A percentile compares a stretch with the other conserved stretches of the same genome.
phyloP scores from a whole-genome alignment of 2,888 invertebrate genomes.

The Blastobasis lacticolella region DNA sequence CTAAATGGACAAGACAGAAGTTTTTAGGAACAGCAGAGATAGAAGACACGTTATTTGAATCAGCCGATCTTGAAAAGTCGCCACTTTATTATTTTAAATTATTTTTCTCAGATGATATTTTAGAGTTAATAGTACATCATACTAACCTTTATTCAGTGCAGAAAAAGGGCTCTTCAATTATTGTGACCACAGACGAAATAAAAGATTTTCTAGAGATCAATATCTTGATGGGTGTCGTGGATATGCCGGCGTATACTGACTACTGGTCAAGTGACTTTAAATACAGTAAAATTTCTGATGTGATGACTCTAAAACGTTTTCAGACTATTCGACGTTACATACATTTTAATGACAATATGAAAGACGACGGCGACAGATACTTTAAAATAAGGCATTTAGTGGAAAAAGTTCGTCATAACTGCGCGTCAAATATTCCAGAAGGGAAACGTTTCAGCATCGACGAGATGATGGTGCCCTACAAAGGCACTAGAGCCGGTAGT shows the following conservation, averaged over 20 bases:
- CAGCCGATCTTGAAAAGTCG: no score
- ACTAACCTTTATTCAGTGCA: not conserved
- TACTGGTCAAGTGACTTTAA: conserved; percentile 6
- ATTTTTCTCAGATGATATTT: not conserved
- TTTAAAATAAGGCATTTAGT: not conserved
- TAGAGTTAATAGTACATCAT: not conserved
- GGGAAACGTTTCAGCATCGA: conserved; percentile 25
- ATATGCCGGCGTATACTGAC: conserved; percentile 8
- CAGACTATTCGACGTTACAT: not conserved
- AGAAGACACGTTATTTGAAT: no score
- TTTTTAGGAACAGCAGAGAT: no score
- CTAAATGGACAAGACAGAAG: no score
- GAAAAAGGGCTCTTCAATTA: not conserved
- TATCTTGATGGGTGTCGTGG: conserved; percentile 7
- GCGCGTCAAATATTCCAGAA: conserved; percentile 10
- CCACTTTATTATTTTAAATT: not conserved
- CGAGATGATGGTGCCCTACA: conserved; percentile 35
- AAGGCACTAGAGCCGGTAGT: conserved; percentile 26
- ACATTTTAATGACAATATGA: not conserved
- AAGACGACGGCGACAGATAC: not conserved
- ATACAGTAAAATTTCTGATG: conserved; percentile 5
- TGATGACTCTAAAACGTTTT: no score
- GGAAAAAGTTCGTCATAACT: conserved; percentile 1
- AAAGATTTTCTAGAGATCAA: conserved; percentile 5
- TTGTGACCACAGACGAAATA: conserved; percentile 9